A percentile compares a stretch with the other conserved stretches of the same genome.
These are phyloP conservation scores for Drosophila cognata DNA, from an alignment of 2,888 invertebrate species.

Conservation along the genomic window DNA sequence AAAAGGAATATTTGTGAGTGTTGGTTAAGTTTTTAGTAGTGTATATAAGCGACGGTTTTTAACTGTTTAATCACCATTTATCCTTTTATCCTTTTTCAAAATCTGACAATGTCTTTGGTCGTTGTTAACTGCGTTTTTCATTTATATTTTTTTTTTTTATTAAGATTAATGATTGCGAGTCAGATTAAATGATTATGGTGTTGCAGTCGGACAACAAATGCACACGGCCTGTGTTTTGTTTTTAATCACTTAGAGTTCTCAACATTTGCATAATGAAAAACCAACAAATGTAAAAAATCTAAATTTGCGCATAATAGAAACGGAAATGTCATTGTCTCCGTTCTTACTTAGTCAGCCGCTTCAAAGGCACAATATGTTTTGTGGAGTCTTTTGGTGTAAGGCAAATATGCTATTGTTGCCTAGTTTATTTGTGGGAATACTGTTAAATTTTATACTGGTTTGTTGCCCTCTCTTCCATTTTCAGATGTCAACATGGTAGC, in stretches of 20 bases:
- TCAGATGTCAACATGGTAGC: constrained; percentile 90
- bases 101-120: constrained; percentile 44
- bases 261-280: constrained; percentile 72
- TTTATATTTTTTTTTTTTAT: constrained; percentile 62
- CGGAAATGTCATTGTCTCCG: constrained; percentile 34
- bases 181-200: constrained; percentile 60
- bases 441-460: constrained; percentile 18
- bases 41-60: neutral
- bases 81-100: constrained; percentile 38
- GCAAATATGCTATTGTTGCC: constrained; percentile 32
- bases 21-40: neutral
- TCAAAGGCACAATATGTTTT: constrained; percentile 51
- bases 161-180: constrained; percentile 80
- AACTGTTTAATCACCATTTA: neutral
- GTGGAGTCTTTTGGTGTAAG: constrained; percentile 26
- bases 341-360: constrained; percentile 39
- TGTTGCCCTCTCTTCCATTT: constrained; percentile 64
- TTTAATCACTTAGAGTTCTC: constrained; percentile 66
- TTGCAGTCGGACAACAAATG: constrained; percentile 45
- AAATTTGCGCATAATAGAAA: constrained; percentile 28
- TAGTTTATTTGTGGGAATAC: constrained; percentile 17
- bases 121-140: constrained; percentile 41
- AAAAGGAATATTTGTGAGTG: neutral
- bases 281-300: constrained; percentile 28
- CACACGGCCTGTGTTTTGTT: constrained; percentile 22